Conservation (phyloP, 2,113 vertebrate genomes). For the Dasyurus viverrinus region DNA sequence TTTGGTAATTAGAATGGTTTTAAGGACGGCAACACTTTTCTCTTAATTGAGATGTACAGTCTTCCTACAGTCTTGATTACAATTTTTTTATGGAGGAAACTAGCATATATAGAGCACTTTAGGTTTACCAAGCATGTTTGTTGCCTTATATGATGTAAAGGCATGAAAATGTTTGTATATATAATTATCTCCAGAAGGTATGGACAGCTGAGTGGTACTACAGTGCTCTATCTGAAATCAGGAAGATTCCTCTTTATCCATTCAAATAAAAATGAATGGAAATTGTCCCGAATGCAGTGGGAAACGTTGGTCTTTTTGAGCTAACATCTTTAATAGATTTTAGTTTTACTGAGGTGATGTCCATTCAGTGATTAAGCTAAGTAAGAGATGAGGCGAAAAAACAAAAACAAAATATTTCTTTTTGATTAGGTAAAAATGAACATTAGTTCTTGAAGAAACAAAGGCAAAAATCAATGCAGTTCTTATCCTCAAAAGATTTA, state of each 20-base stretch:
- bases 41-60: neutral
- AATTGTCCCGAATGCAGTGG: too few species aligned
- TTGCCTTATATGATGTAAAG: neutral
- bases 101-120: neutral
- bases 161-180: neutral
- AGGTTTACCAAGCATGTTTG: neutral
- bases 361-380: too few species aligned
- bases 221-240: neutral
- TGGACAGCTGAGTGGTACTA: neutral
- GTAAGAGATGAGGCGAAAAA: too few species aligned
- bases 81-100: neutral
- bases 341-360: too few species aligned
- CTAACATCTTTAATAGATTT: too few species aligned
- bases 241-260: too few species aligned
- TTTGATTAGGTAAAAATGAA: neutral
- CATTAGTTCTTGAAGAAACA: neutral
- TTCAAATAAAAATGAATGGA: neutral
- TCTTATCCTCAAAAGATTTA: neutral
- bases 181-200: neutral
- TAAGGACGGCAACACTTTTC: neutral
- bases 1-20: constrained; percentile 1
- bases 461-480: neutral
- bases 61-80: neutral
- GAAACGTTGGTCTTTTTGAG: too few species aligned
- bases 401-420: too few species aligned